Conservation (phyloP, 2,888 invertebrate species). For the Leucophora obtusa region DNA sequence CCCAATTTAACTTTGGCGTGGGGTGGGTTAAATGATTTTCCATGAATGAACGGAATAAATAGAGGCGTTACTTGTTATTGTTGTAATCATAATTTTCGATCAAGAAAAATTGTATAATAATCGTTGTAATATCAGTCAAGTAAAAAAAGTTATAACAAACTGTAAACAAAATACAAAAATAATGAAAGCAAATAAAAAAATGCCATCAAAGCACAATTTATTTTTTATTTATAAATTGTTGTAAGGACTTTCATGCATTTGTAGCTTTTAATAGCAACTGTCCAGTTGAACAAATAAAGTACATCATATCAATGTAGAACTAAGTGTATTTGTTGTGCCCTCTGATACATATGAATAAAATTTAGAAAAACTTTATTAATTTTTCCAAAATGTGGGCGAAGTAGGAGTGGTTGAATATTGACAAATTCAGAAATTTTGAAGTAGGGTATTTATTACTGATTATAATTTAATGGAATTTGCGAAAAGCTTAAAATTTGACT, state of each 20-base stretch:
- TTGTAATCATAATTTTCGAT: constrained; percentile 69
- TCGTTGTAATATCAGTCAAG: constrained; percentile 60
- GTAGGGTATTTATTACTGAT: too few relatives aligned
- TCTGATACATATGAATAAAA: too few relatives aligned
- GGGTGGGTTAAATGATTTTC: not conserved
- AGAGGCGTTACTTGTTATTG: constrained; percentile 58
- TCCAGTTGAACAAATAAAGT: too few relatives aligned
- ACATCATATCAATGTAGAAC: too few relatives aligned
- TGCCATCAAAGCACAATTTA: constrained; percentile 41
- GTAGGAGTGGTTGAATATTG: too few relatives aligned
- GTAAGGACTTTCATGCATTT: not conserved
- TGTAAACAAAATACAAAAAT: constrained; percentile 51
- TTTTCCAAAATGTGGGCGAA: too few relatives aligned
- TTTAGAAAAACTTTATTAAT: too few relatives aligned
- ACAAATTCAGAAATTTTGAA: too few relatives aligned
- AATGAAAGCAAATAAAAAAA: constrained; percentile 53
- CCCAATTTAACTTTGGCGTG: constrained; percentile 40
- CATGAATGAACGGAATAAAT: constrained; percentile 18
- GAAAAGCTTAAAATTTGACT: too few relatives aligned
- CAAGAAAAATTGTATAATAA: constrained; percentile 66
- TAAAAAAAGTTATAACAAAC: constrained; percentile 50
- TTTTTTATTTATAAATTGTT: not conserved
- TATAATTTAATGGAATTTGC: too few relatives aligned
- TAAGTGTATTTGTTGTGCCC: too few relatives aligned
- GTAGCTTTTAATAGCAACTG: too few relatives aligned